These are phyloP conservation scores for Micronisus gabar DNA, from an alignment of 2,113 vertebrate genomes.

Conservation along the genomic window DNA sequence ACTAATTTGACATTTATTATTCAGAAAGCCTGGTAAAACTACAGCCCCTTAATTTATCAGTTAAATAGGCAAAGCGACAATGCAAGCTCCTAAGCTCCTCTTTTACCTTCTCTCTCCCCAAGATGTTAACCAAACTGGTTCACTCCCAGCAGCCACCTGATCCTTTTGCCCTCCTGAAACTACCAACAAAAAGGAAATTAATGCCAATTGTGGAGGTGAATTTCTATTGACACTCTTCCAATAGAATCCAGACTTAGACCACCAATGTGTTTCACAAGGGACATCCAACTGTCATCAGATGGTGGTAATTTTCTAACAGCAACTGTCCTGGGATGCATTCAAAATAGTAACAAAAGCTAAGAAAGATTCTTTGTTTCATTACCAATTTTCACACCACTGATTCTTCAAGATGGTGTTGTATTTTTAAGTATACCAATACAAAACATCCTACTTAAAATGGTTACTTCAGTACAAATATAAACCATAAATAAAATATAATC, in stretches of 20 bases:
- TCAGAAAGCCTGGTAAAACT: background rate
- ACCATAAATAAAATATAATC: background rate
- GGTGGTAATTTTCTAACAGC: background rate
- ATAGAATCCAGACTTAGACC: conserved; percentile 1
- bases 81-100: background rate
- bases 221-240: conserved; percentile 8
- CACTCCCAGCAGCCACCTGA: background rate
- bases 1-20: background rate
- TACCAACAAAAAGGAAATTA: conserved; percentile 8
- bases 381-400: background rate
- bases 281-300: background rate
- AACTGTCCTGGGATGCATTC: background rate
- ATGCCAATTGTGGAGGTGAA: background rate
- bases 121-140: background rate
- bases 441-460: background rate
- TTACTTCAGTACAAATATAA: background rate
- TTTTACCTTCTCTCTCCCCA: background rate
- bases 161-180: background rate
- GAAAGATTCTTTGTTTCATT: background rate
- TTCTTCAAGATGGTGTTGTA: background rate
- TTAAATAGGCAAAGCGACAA: background rate
- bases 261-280: background rate
- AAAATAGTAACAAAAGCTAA: background rate
- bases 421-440: background rate
- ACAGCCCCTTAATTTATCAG: background rate